Percentiles rank a stretch among this genome's conserved stretches.
These are phyloP conservation scores for Poecilus cupreus DNA, from an alignment of 2,888 invertebrate genomes.

Conservation along the genomic window DNA sequence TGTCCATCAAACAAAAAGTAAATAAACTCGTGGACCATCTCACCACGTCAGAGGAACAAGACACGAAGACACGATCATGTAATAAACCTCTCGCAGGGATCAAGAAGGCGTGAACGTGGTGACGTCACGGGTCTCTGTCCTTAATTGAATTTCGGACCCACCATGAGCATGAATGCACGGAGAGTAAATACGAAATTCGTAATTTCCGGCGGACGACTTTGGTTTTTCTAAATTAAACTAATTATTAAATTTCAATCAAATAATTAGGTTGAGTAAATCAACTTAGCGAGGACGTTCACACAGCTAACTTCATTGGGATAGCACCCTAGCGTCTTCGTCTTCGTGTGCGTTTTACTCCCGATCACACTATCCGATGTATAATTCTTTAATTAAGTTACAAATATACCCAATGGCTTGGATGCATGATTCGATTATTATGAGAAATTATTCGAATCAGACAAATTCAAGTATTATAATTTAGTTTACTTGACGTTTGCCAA, in stretches of 20 bases:
- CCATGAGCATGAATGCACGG: neutral
- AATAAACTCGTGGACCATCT: neutral
- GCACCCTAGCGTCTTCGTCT: neutral
- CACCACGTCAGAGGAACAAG: neutral
- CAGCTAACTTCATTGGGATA: neutral
- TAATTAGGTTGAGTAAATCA: conserved; percentile 44
- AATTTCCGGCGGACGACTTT: conserved; percentile 42
- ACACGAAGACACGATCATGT: neutral
- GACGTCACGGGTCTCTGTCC: conserved; percentile 16
- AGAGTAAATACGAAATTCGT: conserved; percentile 46
- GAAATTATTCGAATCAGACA: too few relatives aligned
- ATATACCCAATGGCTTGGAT: too few relatives aligned
- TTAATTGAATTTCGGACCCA: conserved; percentile 24
- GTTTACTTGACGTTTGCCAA: too few relatives aligned
- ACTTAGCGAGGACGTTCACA: neutral
- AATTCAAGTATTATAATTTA: too few relatives aligned
- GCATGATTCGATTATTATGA: too few relatives aligned
- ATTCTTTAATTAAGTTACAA: too few relatives aligned
- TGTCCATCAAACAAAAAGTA: neutral
- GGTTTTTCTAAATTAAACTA: conserved; percentile 49
- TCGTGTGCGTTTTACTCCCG: too few relatives aligned
- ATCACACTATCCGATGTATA: too few relatives aligned
- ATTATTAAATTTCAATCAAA: conserved; percentile 53
- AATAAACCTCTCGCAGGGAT: conserved; percentile 21
- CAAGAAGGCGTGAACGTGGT: conserved; percentile 1